Conservation (phyloP, 2,797 vertebrate species). For the Pseudomugil gertrudae region DNA sequence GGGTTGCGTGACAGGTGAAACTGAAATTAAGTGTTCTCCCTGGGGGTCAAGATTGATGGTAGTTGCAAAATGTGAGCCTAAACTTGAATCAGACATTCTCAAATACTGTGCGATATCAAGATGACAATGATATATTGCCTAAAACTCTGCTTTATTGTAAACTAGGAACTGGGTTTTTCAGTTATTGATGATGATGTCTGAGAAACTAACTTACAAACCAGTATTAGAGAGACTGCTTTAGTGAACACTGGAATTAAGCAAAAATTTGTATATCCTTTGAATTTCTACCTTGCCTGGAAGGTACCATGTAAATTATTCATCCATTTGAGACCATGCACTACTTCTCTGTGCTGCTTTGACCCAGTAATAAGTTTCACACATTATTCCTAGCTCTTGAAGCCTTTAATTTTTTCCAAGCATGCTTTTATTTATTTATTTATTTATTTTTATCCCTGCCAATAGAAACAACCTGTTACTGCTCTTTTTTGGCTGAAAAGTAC, state of each 20-base stretch:
- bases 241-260: too few relatives aligned
- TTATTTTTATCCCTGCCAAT: constrained; percentile 21
- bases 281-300: constrained; percentile 30
- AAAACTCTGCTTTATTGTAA: neutral
- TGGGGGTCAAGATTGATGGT: neutral
- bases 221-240: too few relatives aligned
- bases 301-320: constrained; percentile 62
- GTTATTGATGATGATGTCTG: too few relatives aligned
- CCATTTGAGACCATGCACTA: constrained; percentile 50
- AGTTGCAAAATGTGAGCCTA: neutral
- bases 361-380: constrained; percentile 48
- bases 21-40: constrained; percentile 17
- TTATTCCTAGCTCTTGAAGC: constrained; percentile 47
- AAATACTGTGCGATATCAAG: too few relatives aligned
- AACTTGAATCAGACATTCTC: neutral
- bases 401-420: constrained; percentile 11
- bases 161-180: too few relatives aligned
- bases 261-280: constrained; percentile 6
- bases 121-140: too few relatives aligned
- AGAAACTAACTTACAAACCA: too few relatives aligned
- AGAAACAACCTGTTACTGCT: constrained; percentile 19
- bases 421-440: too few relatives aligned
- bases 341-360: constrained; percentile 48
- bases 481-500: constrained; percentile 13
- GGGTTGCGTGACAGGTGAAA: constrained; percentile 46